A percentile compares a stretch with the other conserved stretches of the same genome.
Conservation (phyloP, 2,797 vertebrate genomes). For the Sebastolobus alascanus region DNA sequence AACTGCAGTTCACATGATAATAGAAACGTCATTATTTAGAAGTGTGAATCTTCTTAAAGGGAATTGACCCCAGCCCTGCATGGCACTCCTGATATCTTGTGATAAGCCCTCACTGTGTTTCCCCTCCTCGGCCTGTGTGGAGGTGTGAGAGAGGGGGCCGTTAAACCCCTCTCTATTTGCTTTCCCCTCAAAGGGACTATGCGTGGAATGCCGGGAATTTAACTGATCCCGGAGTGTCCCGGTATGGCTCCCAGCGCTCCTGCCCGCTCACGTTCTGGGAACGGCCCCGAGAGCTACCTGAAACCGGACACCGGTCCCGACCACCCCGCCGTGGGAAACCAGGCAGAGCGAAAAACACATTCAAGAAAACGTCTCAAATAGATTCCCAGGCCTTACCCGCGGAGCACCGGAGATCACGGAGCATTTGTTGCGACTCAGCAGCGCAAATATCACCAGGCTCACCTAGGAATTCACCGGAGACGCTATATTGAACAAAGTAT, state of each 20-base stretch:
- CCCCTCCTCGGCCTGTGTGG: constrained; percentile 58
- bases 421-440: constrained; percentile 28
- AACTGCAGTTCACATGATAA: constrained; percentile 26
- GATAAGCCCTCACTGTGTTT: constrained; percentile 67
- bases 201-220: constrained; percentile 79
- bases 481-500: constrained; percentile 45
- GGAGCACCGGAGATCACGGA: constrained; percentile 32
- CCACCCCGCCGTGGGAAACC: constrained; percentile 71
- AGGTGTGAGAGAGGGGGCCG: constrained; percentile 56
- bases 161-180: constrained; percentile 77
- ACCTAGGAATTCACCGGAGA: constrained; percentile 46
- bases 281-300: constrained; percentile 63
- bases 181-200: constrained; percentile 80
- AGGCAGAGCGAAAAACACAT: constrained; percentile 60
- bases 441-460: constrained; percentile 45
- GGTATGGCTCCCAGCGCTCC: constrained; percentile 70
- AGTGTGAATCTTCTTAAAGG: constrained; percentile 13
- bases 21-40: constrained; percentile 30
- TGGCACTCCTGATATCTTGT: constrained; percentile 72
- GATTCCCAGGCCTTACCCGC: constrained; percentile 25
- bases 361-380: constrained; percentile 44
- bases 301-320: constrained; percentile 69
- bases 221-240: constrained; percentile 76
- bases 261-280: constrained; percentile 72
- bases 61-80: constrained; percentile 60